Evolutionary conservation across 2,797 vertebrate species (phyloP).

Genomic region (Tiaroga cobitis): DNA sequence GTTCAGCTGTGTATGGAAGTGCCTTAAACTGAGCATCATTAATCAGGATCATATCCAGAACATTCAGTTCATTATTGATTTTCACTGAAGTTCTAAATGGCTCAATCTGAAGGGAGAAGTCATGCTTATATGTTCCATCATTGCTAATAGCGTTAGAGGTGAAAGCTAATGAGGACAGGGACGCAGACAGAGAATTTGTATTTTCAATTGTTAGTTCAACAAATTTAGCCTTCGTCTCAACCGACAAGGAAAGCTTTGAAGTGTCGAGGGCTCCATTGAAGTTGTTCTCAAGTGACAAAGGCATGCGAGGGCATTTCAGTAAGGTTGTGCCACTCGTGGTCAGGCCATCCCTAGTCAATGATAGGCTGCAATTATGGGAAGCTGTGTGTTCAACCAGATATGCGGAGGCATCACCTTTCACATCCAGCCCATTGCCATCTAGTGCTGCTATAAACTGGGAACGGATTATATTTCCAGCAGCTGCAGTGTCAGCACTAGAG

Average conservation of each 20-base stretch:
- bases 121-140: constrained; percentile 83
- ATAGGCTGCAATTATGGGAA: constrained; percentile 83
- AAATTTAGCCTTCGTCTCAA: constrained; percentile 81
- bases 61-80: constrained; percentile 83
- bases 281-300: constrained; percentile 82
- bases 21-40: constrained; percentile 82
- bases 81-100: constrained; percentile 78
- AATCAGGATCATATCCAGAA: constrained; percentile 72
- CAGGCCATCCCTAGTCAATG: constrained; percentile 80
- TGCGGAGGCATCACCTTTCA: constrained; percentile 81
- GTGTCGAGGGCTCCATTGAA: constrained; percentile 80
- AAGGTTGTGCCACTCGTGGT: constrained; percentile 82
- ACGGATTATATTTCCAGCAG: constrained; percentile 75
- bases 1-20: constrained; percentile 81
- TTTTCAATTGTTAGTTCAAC: constrained; percentile 80
- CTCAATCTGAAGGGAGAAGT: constrained; percentile 80
- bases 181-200: constrained; percentile 79
- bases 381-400: constrained; percentile 80
- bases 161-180: constrained; percentile 78
- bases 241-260: constrained; percentile 77
- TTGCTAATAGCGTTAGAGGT: constrained; percentile 79
- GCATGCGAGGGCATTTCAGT: constrained; percentile 72
- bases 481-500: constrained; percentile 81
- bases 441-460: constrained; percentile 80
- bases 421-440: constrained; percentile 79